Base-by-base conservation (phyloP, 2,797 vertebrate species). In the Rousettus madagascariensis region DNA sequence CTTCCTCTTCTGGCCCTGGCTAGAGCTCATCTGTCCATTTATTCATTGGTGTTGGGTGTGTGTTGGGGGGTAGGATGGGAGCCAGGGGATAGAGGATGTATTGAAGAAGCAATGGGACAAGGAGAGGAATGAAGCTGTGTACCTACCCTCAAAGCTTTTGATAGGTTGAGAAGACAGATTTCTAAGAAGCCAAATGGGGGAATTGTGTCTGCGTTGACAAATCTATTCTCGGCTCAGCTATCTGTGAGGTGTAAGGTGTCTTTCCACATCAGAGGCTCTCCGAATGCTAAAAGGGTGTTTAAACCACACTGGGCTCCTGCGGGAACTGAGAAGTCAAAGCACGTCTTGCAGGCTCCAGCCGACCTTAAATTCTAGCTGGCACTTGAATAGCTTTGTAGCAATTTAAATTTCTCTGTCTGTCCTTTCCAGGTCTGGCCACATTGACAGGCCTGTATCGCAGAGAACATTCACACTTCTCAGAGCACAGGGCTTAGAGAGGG, bases 231-330 rank as follows among this genome's bases (percentile, higher is more conserved):
- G 90, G 51, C 53, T 20, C 33, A 75, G 66, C 79, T 92, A 36
- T 94, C 94, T 65, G 75, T 84, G 78, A 95, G 63, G 46, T 92
- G 38, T 92, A 95, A 93, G 24, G 80, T 90, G 12, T 93, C 68
- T 93, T 90, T 95, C 90, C 79, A 96, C 80, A 51, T 82, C 55
- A 78, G 79, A 96, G 83, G 61, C 75, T 96, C 80, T 92, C 22
- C n/a, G 95, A 96, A 96, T 96, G 93, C 85, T 96, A 85, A 96
- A 94, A 91, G 82, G 78, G 49, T 94, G 30, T 92, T 96, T 97
- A 97, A 97, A 90, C 71, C 65, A 46, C 30, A 71, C 77, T 19
- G 28, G 75, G 55, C 15, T 91, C 68, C 86, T 86, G 30, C 19
- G 94, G 80, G 79, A 95, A 79, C 66, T 53, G 71, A 91, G 92